These are phyloP conservation scores for Pteronotus mesoamericanus DNA, from an alignment of 2,797 vertebrate genomes.

Conservation along the genomic window DNA sequence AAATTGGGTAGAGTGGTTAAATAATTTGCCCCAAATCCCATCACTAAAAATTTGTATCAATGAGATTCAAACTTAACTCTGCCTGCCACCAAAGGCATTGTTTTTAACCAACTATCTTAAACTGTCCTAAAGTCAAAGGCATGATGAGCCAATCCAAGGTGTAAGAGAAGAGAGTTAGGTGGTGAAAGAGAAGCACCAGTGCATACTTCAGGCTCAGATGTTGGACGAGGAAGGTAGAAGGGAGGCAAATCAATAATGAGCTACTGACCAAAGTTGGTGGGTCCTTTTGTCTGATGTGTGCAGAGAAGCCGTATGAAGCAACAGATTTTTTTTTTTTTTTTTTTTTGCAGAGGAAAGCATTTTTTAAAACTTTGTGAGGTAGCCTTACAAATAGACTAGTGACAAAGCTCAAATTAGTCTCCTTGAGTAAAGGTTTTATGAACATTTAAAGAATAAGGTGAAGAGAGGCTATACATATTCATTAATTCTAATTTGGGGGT, in stretches of 20 bases:
- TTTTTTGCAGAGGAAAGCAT: neutral
- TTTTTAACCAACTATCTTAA: conserved; percentile 10
- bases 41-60: neutral
- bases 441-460: neutral
- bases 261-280: neutral
- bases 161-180: neutral
- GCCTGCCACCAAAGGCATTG: neutral
- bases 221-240: neutral
- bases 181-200: neutral
- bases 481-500: neutral
- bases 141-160: neutral
- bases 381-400: neutral
- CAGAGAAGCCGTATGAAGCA: neutral
- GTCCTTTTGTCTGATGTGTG: neutral
- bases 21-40: neutral
- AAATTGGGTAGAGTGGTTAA: neutral
- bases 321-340: too few species aligned
- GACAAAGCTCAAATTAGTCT: neutral
- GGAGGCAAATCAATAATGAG: neutral
- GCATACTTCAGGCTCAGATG: neutral
- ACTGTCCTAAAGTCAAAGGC: neutral
- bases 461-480: neutral
- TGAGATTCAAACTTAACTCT: conserved; percentile 17
- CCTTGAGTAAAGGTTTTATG: neutral
- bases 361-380: neutral